Percentiles rank a stretch among this genome's conserved stretches.
Conservation (phyloP, 2,888 invertebrate species). For the Scaptomyza caliginosa region DNA sequence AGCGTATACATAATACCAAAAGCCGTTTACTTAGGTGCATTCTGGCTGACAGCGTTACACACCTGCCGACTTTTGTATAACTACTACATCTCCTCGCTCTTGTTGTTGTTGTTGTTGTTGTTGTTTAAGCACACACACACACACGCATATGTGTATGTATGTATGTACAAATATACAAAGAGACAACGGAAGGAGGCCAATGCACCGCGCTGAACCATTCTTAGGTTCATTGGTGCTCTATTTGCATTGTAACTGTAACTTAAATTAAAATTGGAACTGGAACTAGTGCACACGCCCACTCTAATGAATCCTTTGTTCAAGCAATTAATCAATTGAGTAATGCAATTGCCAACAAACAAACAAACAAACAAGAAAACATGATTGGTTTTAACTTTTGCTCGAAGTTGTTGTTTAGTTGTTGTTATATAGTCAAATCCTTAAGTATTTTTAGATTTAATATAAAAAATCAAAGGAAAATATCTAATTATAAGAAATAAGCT, state of each 20-base stretch:
- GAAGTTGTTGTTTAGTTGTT: neutral
- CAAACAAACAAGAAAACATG: neutral
- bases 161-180: conserved; percentile 11
- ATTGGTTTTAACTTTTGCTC: neutral
- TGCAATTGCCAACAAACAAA: neutral
- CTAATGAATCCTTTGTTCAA: conserved; percentile 1
- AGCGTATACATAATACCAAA: conserved; percentile 30
- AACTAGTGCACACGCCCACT: neutral
- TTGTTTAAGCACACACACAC: neutral
- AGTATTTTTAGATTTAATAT: too few species aligned
- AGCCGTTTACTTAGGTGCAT: conserved; percentile 60
- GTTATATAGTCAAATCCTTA: too few species aligned
- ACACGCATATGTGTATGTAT: too few species aligned
- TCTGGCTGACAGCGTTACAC: conserved; percentile 38
- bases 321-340: neutral
- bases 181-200: conserved; percentile 34
- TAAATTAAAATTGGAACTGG: conserved; percentile 1
- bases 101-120: conserved; percentile 13
- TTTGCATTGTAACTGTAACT: conserved; percentile 12
- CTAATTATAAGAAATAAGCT: too few species aligned
- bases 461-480: too few species aligned
- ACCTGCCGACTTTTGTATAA: conserved; percentile 45
- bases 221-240: conserved; percentile 16
- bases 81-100: neutral
- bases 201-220: conserved; percentile 40